Evolutionary conservation across 2,113 vertebrate species (phyloP).

Genomic region (Rostratula benghalensis): DNA sequence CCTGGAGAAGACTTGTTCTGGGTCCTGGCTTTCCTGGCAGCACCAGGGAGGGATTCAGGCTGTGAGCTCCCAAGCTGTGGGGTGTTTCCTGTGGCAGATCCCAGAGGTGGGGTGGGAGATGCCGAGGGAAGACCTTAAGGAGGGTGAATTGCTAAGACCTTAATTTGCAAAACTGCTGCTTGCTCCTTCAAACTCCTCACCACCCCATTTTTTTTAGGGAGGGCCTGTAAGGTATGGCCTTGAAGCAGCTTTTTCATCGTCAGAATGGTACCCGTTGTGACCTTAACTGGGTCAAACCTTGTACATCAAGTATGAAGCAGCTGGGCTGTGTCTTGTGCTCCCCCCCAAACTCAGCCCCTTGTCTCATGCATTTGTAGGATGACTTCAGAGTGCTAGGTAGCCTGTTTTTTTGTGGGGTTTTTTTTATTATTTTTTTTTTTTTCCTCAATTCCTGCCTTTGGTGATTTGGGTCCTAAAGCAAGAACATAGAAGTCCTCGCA

Average conservation of each 20-base stretch:
- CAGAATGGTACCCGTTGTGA: neutral
- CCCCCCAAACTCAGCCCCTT: neutral
- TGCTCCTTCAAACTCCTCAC: neutral
- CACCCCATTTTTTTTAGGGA: neutral
- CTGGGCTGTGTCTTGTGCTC: neutral
- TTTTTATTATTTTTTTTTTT: neutral
- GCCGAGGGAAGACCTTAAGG: neutral
- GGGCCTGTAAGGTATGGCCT: neutral
- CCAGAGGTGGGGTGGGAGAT: neutral
- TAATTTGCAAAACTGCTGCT: neutral
- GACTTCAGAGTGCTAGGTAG: neutral
- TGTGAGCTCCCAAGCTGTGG: accelerated
- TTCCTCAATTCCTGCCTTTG: neutral
- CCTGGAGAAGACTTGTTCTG: neutral
- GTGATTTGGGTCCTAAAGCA: neutral
- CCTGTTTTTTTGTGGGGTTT: neutral
- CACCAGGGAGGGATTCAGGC: neutral
- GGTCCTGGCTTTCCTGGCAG: neutral
- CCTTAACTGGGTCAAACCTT: neutral
- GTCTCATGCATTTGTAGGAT: neutral
- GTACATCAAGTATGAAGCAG: neutral
- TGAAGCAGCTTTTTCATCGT: neutral
- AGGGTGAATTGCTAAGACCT: neutral
- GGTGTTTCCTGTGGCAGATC: neutral
- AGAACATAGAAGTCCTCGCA: neutral